A percentile compares a stretch with the other conserved stretches of the same genome.
Conservation (phyloP, 2,888 invertebrate genomes). For the Drosophila emarginata region DNA sequence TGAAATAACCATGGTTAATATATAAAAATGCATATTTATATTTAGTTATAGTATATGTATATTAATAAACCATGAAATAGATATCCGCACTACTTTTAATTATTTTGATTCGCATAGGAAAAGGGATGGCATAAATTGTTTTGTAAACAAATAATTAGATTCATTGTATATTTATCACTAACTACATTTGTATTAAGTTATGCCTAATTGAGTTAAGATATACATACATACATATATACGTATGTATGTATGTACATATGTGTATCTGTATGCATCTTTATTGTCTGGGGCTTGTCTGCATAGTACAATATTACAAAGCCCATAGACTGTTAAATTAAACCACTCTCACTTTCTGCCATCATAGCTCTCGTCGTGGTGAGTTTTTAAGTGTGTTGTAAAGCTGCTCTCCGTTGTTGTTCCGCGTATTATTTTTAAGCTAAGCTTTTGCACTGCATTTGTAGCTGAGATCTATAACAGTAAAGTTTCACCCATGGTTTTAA, state of each 20-base stretch:
- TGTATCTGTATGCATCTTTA: background rate
- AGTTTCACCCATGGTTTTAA: conserved; percentile 64
- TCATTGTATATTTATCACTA: background rate
- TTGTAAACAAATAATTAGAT: background rate
- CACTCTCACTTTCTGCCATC: conserved; percentile 69
- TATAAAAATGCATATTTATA: background rate
- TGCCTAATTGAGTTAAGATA: background rate
- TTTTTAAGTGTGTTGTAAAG: conserved; percentile 59
- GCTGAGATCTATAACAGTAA: conserved; percentile 59
- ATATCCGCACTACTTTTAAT: conserved; percentile 5
- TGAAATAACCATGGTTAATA: background rate
- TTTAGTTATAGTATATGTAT: background rate
- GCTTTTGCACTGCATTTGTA: conserved; percentile 50
- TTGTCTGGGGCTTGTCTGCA: conserved; percentile 8
- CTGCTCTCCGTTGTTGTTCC: conserved; percentile 48
- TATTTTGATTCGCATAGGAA: conserved; percentile 3
- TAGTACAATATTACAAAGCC: background rate
- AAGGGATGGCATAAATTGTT: background rate
- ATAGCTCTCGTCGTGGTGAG: conserved; percentile 63
- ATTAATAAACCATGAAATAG: background rate
- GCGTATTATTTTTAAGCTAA: conserved; percentile 52
- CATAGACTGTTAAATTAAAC: conserved; percentile 21
- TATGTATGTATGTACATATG: too few relatives aligned
- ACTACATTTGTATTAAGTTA: background rate
- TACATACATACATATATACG: too few relatives aligned